Evolutionary conservation across 2,113 vertebrate species (phyloP), one percentile per base, ranked within the genome.

Genomic region (Oncorhynchus masou): DNA sequence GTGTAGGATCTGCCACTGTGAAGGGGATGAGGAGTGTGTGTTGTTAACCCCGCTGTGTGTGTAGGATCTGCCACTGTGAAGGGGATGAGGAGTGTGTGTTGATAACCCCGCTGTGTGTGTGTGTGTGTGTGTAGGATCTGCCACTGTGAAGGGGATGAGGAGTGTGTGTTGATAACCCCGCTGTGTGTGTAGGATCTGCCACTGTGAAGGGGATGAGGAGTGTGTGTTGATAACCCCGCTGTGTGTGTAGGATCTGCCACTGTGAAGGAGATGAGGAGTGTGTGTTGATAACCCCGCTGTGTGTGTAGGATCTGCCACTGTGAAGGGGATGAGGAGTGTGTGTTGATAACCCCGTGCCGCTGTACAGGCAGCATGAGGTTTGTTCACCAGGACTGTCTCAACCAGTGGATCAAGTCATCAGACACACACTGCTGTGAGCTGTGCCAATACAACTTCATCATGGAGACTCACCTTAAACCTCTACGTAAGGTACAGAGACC

Each of bases 381-480:
- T 9, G 97, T 99, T 4, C 98, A 99, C 83, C 97, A 97, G 89
- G 86, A 93, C 82, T 99, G 98, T 80, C 95, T 99, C 84, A 96
- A 97, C 92, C 98, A 99, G 90, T 99, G 98, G 98, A 99, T 99
- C 84, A 99, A 97, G 88, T 99, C 97, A 84, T 99, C 98, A 0
- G 96, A 99, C 89, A 98, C 97, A 0, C 96, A 96, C 88, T 99
- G 97, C 84, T 99, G 97, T 74, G 98, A 99, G 89, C 97, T 99
- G 84, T 99, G 98, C 95, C 97, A 99, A 79, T 99, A 96, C 2
- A 95, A 97, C 88, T 99, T 99, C 80, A 92, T 98, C 71, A 99
- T 99, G 98, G 97, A 99, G 93, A 97, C 95, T 27, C 97, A 95
- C 83, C 97, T 99, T 76, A 99, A 99, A 82, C 97, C 98, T 6